Evolutionary conservation across 37 sponge, comb jelly and placozoan genomes (phyloP), one percentile per base, ranked within the genome.

Genomic region (Eunapius fragilis): DNA sequence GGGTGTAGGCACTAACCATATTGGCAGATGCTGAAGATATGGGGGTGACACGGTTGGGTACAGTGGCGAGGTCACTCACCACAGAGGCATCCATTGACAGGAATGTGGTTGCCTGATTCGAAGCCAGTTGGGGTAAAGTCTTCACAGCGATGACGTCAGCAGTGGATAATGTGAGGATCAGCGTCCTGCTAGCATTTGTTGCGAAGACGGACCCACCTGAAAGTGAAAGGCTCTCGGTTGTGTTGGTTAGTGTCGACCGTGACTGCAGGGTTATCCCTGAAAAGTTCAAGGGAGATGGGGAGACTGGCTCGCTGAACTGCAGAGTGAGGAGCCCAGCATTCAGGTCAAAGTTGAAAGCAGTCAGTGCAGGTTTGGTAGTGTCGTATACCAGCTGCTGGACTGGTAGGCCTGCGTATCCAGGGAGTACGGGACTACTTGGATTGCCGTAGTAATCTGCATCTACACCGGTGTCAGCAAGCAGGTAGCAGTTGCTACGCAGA

Each of bases 271-370:
- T 89, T 14, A 96, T 72, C 19, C 81, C 90, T 79, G 79, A 35
- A 27, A 90, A 14, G 49, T 88, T 85, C 3, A 97, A 85, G 23
- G 90, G 75, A 6, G 38, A 12, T 25, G 75, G 41, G 36, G 82
- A 75, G n/a, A 97, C 84, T 31, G 95, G 95, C 83, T 97, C 97
- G 71, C 75, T 89, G 75, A 97, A 97, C n/a, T 78, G 80, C 27
- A 96, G 82, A 22, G 86, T 83, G 24, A 96, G 71, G 24, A 82
- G 69, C 34, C 86, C 91, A 83, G 32, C 25, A 25, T 92, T 84
- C 6, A 96, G 48, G 81, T 96, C 89, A 74, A 96, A 90, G 35
- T 92, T 84, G 80, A 94, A 96, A 5, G 33, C 0, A 31, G 58
- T 13, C 41, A 96, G 79, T n/a, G 28, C 34, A 68, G 97, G 97